Base-by-base conservation (phyloP, 2,888 invertebrate species). In the Biston betularia region DNA sequence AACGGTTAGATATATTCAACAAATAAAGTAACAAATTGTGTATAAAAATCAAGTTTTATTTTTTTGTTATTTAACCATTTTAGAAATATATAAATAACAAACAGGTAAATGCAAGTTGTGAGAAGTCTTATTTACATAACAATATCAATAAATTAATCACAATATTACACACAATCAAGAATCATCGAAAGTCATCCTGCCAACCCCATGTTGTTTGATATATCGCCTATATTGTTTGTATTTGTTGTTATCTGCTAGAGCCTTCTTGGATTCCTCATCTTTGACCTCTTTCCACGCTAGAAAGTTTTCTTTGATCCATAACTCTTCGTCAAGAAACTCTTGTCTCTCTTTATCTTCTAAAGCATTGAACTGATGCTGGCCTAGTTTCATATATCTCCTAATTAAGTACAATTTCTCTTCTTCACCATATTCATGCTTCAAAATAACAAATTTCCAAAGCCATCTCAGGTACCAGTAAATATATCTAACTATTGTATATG, bases 161-260 rank as follows among this genome's bases (percentile, higher is more conserved):
- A 60, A 46, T 8, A 6, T 42, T 52, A 50, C 33, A 54, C 34
- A 54, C 15, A 65, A 80, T 94, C 93, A 95, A 63, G 95, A 97
- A 84, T 97, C 97, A 79, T 97, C 98, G 87, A 98, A 98, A n/a
- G 97, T 97, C 94, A 98, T 97, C 81, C 98, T 95, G 0, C 97
- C 97, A 0, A 97, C 96, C 4, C 98, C 98, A 84, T 98, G 98
- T 79, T 97, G 97, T 88, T 98, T 98, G 92, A 98, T 96, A 86
- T 97, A 98, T 65, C 98, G 94, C 69, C 98, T 94, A 83, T 98
- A 98, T 71, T 97, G 96, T 89, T 98, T 98, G 85, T 98, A 97
- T 81, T 96, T 95, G 60, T 97, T 96, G 89, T 96, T 98, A 79
- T 98, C 97, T 0, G 98, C 97, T 82, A 98, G 86, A 76, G 97